phyloP scores from a whole-genome alignment of 2,113 vertebrate genomes.

The Callaeas wilsoni region DNA sequence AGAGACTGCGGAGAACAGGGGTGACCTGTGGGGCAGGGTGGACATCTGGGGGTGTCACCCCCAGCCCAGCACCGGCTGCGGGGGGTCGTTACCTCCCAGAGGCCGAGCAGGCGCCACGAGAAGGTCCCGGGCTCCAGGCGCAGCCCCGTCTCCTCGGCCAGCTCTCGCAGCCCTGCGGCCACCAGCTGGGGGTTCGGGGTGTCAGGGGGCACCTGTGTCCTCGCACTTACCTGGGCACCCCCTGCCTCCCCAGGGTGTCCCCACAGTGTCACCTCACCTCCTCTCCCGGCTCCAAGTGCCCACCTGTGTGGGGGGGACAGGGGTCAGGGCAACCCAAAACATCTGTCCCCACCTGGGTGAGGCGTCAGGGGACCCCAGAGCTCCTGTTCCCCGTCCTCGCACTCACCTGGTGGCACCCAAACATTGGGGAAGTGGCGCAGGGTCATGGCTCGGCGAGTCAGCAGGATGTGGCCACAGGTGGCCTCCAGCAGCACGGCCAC shows the following conservation, averaged over 20 bases:
- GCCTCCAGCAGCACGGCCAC: not conserved
- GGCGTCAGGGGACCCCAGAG: no score
- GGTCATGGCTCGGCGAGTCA: not conserved
- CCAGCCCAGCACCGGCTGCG: not conserved
- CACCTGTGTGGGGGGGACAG: not conserved
- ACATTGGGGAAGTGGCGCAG: not conserved
- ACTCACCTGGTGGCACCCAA: not conserved
- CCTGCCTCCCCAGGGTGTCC: not conserved
- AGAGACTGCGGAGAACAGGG: not conserved
- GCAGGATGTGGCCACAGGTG: not conserved
- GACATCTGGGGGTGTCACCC: not conserved
- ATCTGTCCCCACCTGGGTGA: not conserved
- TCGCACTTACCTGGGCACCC: not conserved
- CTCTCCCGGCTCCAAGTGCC: not conserved
- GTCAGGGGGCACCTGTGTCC: not conserved
- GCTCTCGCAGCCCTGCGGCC: not conserved
- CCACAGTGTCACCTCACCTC: not conserved
- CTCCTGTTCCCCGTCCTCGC: not conserved
- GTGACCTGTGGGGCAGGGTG: not conserved
- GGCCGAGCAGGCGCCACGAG: not conserved
- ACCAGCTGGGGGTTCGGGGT: not conserved
- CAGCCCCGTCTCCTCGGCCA: not conserved
- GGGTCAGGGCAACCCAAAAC: not conserved
- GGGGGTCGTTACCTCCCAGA: not conserved
- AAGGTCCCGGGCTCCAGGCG: not conserved